phyloP scores from a whole-genome alignment of 2,888 invertebrate genomes.

The Lasius platythorax region DNA sequence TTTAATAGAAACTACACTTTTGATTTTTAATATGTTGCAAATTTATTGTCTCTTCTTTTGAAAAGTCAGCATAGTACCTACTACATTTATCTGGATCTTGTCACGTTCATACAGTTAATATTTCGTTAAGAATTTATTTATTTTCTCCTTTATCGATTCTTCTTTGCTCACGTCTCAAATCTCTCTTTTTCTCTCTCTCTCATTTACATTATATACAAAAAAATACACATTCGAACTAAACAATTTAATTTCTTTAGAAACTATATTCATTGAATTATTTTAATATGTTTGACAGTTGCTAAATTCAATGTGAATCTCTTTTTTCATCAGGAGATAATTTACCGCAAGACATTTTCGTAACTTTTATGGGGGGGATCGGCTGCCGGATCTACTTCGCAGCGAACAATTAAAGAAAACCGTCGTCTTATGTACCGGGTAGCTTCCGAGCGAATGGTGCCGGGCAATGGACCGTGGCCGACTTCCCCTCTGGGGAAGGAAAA shows the following conservation, averaged over 20 bases:
- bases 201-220: not conserved
- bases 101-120: not conserved
- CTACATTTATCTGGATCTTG: not conserved
- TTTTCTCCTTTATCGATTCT: not conserved
- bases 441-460: slow-evolving; percentile 62
- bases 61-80: not conserved
- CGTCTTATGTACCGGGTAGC: slow-evolving; percentile 66
- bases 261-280: slow-evolving; percentile 21
- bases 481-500: slow-evolving; percentile 53
- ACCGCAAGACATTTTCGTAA: slow-evolving; percentile 55
- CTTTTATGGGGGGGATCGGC: slow-evolving; percentile 75
- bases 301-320: slow-evolving; percentile 23
- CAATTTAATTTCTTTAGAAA: not conserved
- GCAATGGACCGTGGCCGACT: slow-evolving; percentile 69
- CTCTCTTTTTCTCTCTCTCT: no score
- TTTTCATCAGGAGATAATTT: slow-evolving; percentile 20
- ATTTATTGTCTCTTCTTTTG: slow-evolving; percentile 8
- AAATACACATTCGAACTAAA: not conserved
- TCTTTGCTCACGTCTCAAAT: not conserved
- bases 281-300: slow-evolving; percentile 33
- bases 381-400: slow-evolving; percentile 69
- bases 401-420: slow-evolving; percentile 81
- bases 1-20: slow-evolving; percentile 76
- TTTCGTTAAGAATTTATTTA: not conserved
- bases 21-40: slow-evolving; percentile 71